Percentiles rank a stretch among this genome's conserved stretches.
Conservation (phyloP, 2,888 invertebrate species). For the Cartodere bifasciata region DNA sequence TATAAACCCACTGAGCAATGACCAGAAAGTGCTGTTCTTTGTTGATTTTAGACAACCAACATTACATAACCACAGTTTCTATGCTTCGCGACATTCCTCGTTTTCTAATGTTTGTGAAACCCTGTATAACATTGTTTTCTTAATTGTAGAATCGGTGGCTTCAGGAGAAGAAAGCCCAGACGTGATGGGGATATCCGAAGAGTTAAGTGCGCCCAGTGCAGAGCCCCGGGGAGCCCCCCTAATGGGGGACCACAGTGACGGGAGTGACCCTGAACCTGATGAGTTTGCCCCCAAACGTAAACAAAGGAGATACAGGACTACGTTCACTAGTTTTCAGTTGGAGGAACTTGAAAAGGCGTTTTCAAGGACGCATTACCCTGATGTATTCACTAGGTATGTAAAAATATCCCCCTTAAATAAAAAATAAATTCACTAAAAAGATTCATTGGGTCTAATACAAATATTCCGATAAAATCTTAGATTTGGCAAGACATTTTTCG, state of each 20-base stretch:
- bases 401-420: not conserved
- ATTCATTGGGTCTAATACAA: too few species aligned
- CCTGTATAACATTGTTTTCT: too few species aligned
- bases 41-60: too few species aligned
- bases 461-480: too few species aligned
- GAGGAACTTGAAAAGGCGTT: constrained; percentile 96
- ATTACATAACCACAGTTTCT: too few species aligned
- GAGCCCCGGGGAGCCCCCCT: constrained; percentile 19
- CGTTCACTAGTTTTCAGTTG: constrained; percentile 87
- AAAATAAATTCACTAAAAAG: too few species aligned
- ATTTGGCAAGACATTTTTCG: too few species aligned
- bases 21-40: too few species aligned
- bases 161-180: constrained; percentile 29
- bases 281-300: constrained; percentile 81
- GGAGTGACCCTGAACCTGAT: constrained; percentile 50
- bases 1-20: too few species aligned
- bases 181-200: constrained; percentile 34
- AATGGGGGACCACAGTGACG: constrained; percentile 36
- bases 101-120: too few species aligned
- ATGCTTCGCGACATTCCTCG: too few species aligned
- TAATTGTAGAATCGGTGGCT: constrained; percentile 30
- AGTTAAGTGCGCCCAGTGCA: constrained; percentile 27
- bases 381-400: constrained; percentile 85
- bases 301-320: constrained; percentile 83
- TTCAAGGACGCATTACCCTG: constrained; percentile 94